phyloP scores from a whole-genome alignment of 1,140 invertebrate genomes.

The Drosophila bocki region DNA sequence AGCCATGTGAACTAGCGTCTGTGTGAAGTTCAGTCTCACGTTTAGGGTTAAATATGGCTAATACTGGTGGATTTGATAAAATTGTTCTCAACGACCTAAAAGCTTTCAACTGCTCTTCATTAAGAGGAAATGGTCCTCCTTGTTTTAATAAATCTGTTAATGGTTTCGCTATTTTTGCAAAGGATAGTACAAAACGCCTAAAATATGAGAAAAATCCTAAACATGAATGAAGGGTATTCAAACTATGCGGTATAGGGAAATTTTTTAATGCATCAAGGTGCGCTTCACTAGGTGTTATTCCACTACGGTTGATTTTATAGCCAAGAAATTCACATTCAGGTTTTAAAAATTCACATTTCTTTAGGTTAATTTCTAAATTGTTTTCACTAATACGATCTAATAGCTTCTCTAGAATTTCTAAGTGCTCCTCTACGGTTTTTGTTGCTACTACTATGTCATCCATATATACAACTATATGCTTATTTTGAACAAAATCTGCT shows the following conservation, averaged over 20 bases:
- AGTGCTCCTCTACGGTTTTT: too few relatives aligned
- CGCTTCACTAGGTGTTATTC: not conserved
- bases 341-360: not conserved
- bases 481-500: not conserved
- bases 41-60: not conserved
- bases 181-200: not conserved
- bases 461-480: not conserved
- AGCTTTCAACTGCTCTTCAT: constrained; percentile 1
- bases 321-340: not conserved
- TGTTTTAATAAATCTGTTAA: constrained; percentile 1
- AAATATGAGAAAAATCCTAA: not conserved
- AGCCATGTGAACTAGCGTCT: constrained; percentile 1
- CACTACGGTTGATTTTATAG: not conserved
- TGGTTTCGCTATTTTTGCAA: not conserved
- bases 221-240: not conserved
- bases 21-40: not conserved
- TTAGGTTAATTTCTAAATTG: not conserved
- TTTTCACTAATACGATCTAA: constrained; percentile 1
- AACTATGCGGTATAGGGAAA: constrained; percentile 1
- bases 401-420: not conserved
- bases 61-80: not conserved
- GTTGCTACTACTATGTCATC: not conserved
- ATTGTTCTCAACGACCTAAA: not conserved
- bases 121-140: not conserved
- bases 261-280: not conserved